Percentiles rank a stretch among this genome's conserved stretches.
Evolutionary conservation across 2,797 vertebrate genomes (phyloP).

Genomic region (Poeciliopsis paucimaculata): DNA sequence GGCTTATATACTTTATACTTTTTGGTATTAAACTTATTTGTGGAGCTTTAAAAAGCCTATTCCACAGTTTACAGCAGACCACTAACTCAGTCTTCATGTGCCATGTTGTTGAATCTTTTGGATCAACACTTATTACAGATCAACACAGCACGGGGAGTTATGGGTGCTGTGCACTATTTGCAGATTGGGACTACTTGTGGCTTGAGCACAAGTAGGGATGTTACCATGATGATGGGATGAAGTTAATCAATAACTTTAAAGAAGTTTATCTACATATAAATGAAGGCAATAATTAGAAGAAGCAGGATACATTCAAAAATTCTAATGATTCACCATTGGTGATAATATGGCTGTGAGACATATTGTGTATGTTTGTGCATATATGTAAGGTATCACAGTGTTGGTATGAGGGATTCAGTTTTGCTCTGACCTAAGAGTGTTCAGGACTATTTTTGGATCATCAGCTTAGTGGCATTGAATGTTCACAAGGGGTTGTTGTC

Average conservation of each 20-base stretch:
- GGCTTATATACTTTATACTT: conserved; percentile 40
- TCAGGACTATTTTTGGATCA: conserved; percentile 70
- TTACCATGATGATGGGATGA: conserved; percentile 4
- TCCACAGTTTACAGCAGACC: conserved; percentile 22
- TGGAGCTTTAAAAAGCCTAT: conserved; percentile 27
- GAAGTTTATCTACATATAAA: conserved; percentile 6
- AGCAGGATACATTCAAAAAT: neutral
- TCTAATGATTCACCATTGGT: conserved; percentile 13
- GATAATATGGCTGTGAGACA: conserved; percentile 25
- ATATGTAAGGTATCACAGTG: conserved; percentile 27
- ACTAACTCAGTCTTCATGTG: conserved; percentile 14
- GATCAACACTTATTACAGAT: conserved; percentile 14
- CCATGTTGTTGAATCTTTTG: conserved; percentile 23
- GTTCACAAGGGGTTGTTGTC: conserved; percentile 55
- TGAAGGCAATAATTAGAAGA: neutral
- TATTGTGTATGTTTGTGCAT: conserved; percentile 29
- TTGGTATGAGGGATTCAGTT: conserved; percentile 56
- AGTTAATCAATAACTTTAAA: conserved; percentile 8
- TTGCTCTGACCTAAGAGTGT: conserved; percentile 56
- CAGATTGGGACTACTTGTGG: conserved; percentile 26
- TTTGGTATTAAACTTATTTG: conserved; percentile 64
- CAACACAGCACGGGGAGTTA: conserved; percentile 8
- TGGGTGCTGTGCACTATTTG: conserved; percentile 34
- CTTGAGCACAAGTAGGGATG: conserved; percentile 31
- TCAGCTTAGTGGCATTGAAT: conserved; percentile 63